Percentiles rank a stretch among this genome's conserved stretches.
Evolutionary conservation across 2,888 invertebrate genomes (phyloP).

Genomic region (Thalpophila matura): DNA sequence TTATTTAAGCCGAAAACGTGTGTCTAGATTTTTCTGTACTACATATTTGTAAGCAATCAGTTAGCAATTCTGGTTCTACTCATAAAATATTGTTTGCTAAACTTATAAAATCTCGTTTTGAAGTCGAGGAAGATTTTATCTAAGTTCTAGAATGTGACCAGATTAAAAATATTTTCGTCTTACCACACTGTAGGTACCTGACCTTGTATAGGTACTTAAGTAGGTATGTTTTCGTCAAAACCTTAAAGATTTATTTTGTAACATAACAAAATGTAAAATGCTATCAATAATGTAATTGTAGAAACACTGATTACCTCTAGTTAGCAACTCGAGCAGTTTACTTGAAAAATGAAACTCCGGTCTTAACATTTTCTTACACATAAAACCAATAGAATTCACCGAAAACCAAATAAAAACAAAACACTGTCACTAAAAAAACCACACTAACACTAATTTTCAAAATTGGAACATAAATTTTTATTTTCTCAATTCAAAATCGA

Average conservation of each 20-base stretch:
- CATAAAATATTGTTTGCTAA: too few species aligned
- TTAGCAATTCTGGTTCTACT: too few species aligned
- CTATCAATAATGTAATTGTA: not conserved
- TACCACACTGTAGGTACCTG: too few species aligned
- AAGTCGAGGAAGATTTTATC: too few species aligned
- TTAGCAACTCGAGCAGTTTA: conserved; percentile 85
- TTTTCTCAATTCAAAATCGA: not conserved
- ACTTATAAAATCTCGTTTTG: too few species aligned
- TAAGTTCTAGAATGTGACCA: too few species aligned
- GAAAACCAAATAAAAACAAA: not conserved
- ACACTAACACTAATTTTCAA: not conserved
- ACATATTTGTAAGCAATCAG: too few species aligned
- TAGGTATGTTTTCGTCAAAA: too few species aligned
- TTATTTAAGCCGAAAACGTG: too few species aligned
- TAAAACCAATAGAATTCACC: conserved; percentile 50
- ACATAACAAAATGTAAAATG: not conserved
- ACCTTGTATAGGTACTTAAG: too few species aligned
- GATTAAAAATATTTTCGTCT: too few species aligned
- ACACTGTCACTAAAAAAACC: conserved; percentile 12
- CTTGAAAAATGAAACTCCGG: conserved; percentile 87
- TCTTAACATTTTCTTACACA: conserved; percentile 78
- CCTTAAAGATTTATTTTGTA: not conserved
- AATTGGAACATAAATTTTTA: not conserved
- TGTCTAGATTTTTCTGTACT: too few species aligned
- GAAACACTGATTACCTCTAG: conserved; percentile 76